phyloP scores from a whole-genome alignment of 2,888 invertebrate genomes.

The Pyrrhosoma nymphula region DNA sequence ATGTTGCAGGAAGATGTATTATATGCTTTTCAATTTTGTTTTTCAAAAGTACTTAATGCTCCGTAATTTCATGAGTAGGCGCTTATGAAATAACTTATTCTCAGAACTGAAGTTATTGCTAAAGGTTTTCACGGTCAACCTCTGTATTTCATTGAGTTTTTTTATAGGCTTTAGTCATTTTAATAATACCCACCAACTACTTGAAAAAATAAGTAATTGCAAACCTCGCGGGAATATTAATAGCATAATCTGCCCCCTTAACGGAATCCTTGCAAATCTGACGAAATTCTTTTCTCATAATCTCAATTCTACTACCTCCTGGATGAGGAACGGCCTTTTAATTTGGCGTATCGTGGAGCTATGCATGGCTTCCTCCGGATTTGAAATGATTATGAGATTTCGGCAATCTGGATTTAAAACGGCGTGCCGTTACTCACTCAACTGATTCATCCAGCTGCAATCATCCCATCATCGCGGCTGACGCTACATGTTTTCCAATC shows the following conservation, averaged over 20 bases:
- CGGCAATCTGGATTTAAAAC: not conserved
- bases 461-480: not conserved
- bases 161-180: no score
- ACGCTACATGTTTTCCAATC: not conserved
- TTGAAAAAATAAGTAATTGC: no score
- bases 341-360: not conserved
- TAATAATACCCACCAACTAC: no score
- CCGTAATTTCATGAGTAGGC: no score
- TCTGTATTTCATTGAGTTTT: no score
- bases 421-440: not conserved
- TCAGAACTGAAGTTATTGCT: no score
- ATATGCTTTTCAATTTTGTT: no score
- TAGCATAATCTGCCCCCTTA: not conserved
- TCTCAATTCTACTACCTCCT: not conserved
- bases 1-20: no score
- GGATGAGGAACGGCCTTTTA: not conserved
- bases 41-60: no score
- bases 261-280: not conserved
- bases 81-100: no score
- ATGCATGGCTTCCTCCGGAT: not conserved
- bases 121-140: no score
- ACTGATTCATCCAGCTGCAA: not conserved
- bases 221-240: no score
- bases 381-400: not conserved
- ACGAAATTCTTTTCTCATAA: not conserved